Evolutionary conservation across 2,888 invertebrate species (phyloP).

Genomic region (Syrista parreyssii): DNA sequence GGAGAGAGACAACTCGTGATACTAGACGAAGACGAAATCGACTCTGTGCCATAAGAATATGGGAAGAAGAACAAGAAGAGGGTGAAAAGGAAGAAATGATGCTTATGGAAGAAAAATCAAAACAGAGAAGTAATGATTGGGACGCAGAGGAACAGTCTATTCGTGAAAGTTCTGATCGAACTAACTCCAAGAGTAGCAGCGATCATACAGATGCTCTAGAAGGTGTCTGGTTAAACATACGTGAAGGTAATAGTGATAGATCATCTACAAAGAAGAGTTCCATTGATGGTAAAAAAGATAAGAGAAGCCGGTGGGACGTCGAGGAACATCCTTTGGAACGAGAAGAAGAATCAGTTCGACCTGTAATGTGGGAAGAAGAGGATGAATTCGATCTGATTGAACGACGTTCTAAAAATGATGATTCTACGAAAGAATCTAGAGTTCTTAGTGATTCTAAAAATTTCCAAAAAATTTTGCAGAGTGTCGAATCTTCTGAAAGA

Average conservation of each 20-base stretch:
- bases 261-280: not conserved
- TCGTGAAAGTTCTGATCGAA: conserved; percentile 24
- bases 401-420: not conserved
- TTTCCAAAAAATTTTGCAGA: not conserved
- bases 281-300: conserved; percentile 27
- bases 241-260: not conserved
- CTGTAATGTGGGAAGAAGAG: conserved; percentile 42
- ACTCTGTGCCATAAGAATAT: conserved; percentile 55
- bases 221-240: not conserved
- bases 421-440: not conserved
- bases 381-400: not conserved
- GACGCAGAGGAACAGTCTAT: conserved; percentile 33
- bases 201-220: not conserved
- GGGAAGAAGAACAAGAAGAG: conserved; percentile 63
- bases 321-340: conserved; percentile 21
- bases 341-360: conserved; percentile 13
- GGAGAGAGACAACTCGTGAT: conserved; percentile 22
- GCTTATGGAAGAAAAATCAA: conserved; percentile 37
- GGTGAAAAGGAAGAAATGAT: conserved; percentile 55
- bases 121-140: conserved; percentile 34
- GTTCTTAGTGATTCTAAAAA: not conserved
- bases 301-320: conserved; percentile 24
- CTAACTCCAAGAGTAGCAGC: not conserved
- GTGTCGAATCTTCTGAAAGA: not conserved
- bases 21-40: conserved; percentile 41